phyloP scores from a whole-genome alignment of 2,797 vertebrate genomes.

The Hemitrygon akajei region DNA sequence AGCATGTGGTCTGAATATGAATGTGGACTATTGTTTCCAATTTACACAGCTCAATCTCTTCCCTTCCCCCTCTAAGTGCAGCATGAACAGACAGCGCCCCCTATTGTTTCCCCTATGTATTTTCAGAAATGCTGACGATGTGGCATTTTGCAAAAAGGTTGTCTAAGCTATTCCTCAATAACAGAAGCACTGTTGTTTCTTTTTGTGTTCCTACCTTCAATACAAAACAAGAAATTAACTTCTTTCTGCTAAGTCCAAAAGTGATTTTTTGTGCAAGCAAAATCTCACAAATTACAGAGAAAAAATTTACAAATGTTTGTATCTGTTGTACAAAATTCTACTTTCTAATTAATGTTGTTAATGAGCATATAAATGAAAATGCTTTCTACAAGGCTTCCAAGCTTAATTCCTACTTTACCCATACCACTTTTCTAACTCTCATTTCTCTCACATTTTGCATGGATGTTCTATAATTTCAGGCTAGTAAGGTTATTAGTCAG shows the following conservation, averaged over 20 bases:
- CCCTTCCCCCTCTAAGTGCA: background rate
- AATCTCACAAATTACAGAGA: background rate
- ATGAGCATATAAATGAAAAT: background rate
- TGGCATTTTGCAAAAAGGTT: background rate
- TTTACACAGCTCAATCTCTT: background rate
- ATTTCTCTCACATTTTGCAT: background rate
- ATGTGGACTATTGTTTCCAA: conserved; percentile 20
- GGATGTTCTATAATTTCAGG: background rate
- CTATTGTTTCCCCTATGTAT: background rate
- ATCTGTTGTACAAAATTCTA: background rate
- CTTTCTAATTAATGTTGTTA: background rate
- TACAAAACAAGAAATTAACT: background rate
- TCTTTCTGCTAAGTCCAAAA: background rate
- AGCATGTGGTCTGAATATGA: conserved; percentile 33
- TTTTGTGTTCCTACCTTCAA: background rate
- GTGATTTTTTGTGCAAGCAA: background rate
- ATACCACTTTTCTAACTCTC: background rate
- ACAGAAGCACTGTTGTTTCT: background rate
- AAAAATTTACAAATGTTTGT: too few species aligned
- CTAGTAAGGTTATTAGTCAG: background rate
- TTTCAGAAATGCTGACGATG: conserved; percentile 4
- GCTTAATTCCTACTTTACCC: background rate
- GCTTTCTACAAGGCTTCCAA: background rate
- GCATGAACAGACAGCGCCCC: conserved; percentile 21
- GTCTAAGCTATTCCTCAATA: background rate